Percentiles rank a stretch among this genome's conserved stretches.
Evolutionary conservation across 2,888 invertebrate species (phyloP).

Genomic region (Acanthosoma haemorrhoidale): DNA sequence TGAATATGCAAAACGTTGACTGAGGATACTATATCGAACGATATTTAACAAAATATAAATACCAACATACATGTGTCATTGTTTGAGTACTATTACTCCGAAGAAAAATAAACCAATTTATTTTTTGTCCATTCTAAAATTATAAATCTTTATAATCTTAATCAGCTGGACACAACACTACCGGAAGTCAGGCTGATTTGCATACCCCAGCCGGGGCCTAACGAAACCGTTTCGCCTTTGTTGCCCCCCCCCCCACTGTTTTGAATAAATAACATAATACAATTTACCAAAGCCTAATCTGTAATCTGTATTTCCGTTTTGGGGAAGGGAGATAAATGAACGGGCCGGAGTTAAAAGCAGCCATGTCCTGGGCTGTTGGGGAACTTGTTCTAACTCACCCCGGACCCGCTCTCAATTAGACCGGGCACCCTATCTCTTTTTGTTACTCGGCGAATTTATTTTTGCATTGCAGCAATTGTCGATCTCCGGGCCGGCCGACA

Average conservation of each 20-base stretch:
- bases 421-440: neutral
- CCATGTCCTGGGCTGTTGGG: neutral
- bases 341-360: neutral
- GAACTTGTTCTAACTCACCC: too few relatives aligned
- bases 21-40: too few relatives aligned
- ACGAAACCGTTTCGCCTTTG: neutral
- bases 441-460: neutral
- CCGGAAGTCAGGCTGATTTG: too few relatives aligned
- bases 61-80: too few relatives aligned
- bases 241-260: neutral
- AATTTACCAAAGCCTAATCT: neutral
- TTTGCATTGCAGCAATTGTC: neutral
- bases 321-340: neutral
- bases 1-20: too few relatives aligned
- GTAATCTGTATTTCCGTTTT: constrained; percentile 1
- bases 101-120: too few relatives aligned
- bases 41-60: too few relatives aligned
- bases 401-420: neutral
- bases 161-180: too few relatives aligned
- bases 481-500: too few relatives aligned
- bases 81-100: too few relatives aligned
- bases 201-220: neutral
- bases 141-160: too few relatives aligned
- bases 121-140: too few relatives aligned
- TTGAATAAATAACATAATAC: constrained; percentile 2